These are phyloP conservation scores for Lordiphosa clarofinis DNA, from an alignment of 1,140 invertebrate species.

Conservation along the genomic window DNA sequence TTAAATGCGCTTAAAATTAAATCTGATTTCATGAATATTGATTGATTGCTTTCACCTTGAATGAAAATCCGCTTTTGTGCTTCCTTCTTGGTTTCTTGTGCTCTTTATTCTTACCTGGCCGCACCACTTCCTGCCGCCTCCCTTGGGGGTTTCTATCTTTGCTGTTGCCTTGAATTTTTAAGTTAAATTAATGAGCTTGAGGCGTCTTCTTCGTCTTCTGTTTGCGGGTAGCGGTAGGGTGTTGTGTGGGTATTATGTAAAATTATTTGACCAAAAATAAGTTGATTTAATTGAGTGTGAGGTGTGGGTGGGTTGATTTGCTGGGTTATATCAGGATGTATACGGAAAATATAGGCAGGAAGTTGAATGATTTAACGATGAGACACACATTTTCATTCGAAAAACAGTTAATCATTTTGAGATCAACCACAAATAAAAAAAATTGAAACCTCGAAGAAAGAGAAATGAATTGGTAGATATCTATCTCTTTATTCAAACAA, in stretches of 20 bases:
- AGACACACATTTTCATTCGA: conserved; percentile 13
- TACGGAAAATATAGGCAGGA: conserved; percentile 18
- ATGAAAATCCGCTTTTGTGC: conserved; percentile 76
- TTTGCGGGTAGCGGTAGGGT: neutral
- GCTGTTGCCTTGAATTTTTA: conserved; percentile 55
- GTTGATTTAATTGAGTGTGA: conserved; percentile 73
- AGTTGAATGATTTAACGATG: conserved; percentile 15
- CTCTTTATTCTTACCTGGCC: conserved; percentile 46
- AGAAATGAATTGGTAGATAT: conserved; percentile 36
- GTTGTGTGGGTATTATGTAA: conserved; percentile 48
- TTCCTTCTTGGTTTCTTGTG: conserved; percentile 41
- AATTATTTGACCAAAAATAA: conserved; percentile 77
- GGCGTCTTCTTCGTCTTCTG: conserved; percentile 19
- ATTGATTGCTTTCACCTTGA: conserved; percentile 78
- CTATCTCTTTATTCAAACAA: neutral
- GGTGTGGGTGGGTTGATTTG: conserved; percentile 25
- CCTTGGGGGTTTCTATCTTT: conserved; percentile 21
- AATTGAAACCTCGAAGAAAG: conserved; percentile 33
- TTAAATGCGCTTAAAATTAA: conserved; percentile 78
- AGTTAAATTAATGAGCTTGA: conserved; percentile 76
- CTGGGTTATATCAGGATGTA: conserved; percentile 16
- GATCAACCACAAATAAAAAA: conserved; percentile 25
- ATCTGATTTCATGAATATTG: conserved; percentile 78
- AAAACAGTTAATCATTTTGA: conserved; percentile 11
- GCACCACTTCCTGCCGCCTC: conserved; percentile 46